Conservation (phyloP, 2,888 invertebrate genomes). For the Nemapogon koenigi region DNA sequence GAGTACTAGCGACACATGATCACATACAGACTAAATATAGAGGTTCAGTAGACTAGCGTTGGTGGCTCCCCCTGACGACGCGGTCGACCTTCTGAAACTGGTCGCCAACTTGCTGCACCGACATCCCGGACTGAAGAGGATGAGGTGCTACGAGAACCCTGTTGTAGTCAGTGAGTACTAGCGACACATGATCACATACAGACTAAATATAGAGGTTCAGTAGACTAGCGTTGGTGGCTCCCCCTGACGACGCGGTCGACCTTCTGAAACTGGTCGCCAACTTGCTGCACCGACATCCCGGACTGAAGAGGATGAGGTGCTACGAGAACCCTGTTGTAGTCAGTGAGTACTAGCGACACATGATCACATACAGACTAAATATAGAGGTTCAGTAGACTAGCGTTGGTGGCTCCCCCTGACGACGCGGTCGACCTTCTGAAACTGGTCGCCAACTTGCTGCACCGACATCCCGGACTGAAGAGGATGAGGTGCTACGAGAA, state of each 20-base stretch:
- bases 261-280: constrained; percentile 86
- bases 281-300: constrained; percentile 84
- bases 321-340: constrained; percentile 40
- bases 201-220: too few species aligned
- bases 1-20: too few species aligned
- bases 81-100: constrained; percentile 78
- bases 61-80: constrained; percentile 82
- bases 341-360: constrained; percentile 37
- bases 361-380: too few species aligned
- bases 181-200: too few species aligned
- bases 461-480: constrained; percentile 85
- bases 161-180: constrained; percentile 44
- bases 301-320: constrained; percentile 69
- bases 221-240: constrained; percentile 84
- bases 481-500: constrained; percentile 53
- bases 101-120: constrained; percentile 85
- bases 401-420: constrained; percentile 82
- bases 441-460: constrained; percentile 85
- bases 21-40: too few species aligned
- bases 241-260: constrained; percentile 77
- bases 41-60: constrained; percentile 86
- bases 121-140: constrained; percentile 81
- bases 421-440: constrained; percentile 78
- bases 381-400: too few species aligned
- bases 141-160: constrained; percentile 43